Evolutionary conservation across 2,797 vertebrate species (phyloP).

Genomic region (Scarus forsteni): DNA sequence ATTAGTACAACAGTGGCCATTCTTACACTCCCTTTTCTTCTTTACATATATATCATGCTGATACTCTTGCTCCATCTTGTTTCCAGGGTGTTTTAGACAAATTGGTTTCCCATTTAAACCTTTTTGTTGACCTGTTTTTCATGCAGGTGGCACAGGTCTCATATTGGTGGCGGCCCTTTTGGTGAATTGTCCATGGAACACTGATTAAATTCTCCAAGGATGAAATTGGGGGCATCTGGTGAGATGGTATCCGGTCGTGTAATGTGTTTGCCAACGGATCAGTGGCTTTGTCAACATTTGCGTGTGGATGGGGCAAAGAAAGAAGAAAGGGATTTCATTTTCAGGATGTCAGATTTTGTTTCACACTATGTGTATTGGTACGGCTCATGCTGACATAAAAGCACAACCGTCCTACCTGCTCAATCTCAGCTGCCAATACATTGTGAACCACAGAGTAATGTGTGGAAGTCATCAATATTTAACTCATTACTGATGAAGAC

Average conservation of each 20-base stretch:
- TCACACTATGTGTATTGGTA: neutral
- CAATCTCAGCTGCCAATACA: too few relatives aligned
- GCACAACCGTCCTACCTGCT: neutral
- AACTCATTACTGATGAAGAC: too few relatives aligned
- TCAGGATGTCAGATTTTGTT: neutral
- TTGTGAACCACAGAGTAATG: too few relatives aligned
- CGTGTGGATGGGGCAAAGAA: neutral
- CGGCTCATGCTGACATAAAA: neutral
- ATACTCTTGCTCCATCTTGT: too few relatives aligned
- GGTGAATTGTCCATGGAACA: neutral
- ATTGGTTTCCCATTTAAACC: too few relatives aligned
- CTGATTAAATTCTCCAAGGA: conserved; percentile 1
- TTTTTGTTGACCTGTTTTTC: neutral
- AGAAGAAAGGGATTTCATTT: neutral
- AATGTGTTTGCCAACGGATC: neutral
- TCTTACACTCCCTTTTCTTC: too few relatives aligned
- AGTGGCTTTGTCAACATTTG: conserved; percentile 6
- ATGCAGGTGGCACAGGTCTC: neutral
- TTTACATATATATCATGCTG: too few relatives aligned
- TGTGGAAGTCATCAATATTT: neutral
- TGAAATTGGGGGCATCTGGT: conserved; percentile 4
- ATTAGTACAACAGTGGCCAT: too few relatives aligned
- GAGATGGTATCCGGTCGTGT: neutral
- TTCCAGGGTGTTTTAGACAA: too few relatives aligned
- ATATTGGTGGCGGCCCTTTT: neutral